Percentiles rank a stretch among this genome's conserved stretches.
Evolutionary conservation across 2,113 vertebrate species (phyloP).

Genomic region (Mastomys coucha): DNA sequence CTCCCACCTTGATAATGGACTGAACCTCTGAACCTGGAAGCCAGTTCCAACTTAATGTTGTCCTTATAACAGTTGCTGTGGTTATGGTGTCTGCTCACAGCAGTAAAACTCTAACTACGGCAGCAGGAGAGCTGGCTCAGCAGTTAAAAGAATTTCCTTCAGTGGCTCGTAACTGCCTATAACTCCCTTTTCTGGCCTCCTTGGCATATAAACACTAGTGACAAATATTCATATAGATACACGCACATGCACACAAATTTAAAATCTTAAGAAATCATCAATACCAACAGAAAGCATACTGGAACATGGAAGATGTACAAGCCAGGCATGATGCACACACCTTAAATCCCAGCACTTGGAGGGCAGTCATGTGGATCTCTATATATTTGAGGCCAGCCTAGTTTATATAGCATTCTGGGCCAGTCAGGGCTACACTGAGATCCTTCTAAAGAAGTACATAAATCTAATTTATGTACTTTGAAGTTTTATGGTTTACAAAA

Average conservation of each 20-base stretch:
- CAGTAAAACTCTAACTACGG: no score
- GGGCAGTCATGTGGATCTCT: not conserved
- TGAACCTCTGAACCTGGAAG: no score
- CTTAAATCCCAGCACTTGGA: not conserved
- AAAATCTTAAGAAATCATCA: not conserved
- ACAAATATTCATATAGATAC: not conserved
- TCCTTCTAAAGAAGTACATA: not conserved
- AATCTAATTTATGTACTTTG: not conserved
- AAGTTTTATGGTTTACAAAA: not conserved
- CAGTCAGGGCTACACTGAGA: not conserved
- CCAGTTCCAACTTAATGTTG: no score
- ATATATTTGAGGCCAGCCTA: not conserved
- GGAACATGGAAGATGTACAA: conserved; percentile 34
- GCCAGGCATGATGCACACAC: not conserved
- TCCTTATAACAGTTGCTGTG: no score
- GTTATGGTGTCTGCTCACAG: no score
- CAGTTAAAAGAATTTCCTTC: not conserved
- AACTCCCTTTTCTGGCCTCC: not conserved
- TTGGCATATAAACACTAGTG: not conserved
- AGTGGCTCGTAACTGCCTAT: not conserved
- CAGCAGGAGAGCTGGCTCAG: not conserved
- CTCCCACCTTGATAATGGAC: no score
- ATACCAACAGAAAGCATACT: not conserved
- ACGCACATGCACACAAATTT: not conserved
- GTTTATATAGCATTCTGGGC: not conserved